Base-by-base conservation (phyloP, 2,797 vertebrate genomes). In the Catamblyrhynchus diadema region DNA sequence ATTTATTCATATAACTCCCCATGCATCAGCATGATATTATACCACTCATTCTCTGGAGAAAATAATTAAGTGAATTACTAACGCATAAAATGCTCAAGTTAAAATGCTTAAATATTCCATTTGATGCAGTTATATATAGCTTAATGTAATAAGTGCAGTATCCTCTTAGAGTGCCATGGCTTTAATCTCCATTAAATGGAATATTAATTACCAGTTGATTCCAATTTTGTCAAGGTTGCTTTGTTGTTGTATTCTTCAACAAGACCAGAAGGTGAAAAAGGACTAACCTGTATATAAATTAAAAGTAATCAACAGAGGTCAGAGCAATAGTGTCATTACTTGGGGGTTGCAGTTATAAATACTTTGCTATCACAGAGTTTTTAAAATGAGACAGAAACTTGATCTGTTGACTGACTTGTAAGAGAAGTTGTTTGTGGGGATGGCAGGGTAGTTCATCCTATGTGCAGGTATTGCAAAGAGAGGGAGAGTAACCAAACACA, bases 71-170 rank as follows among this genome's bases (percentile, higher is more conserved):
- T 84, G 96, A 96, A 96, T 96, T 80, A 64, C 95, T 94, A 97
- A 97, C 15, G 66, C 96, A 92, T 93, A 97, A 97, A 97, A 94
- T 79, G 93, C 94, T 95, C 85, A 48, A 91, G 93, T 93, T 96
- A 97, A 97, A 97, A 95, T 92, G 91, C 92, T 97, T 97, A 96
- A 94, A 92, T 96, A 97, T 97, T 97, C 97, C 92, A 96, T 97
- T 94, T 97, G 97, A 96, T 37, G 88, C 94, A 85, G 94, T 94
- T 94, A 94, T 95, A 94, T 96, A 92, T 96, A 96, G 95, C 50
- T 90, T 88, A 88, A 84, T 69, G 81, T 65, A 92, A 32, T 85
- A 97, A 93, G n/a, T 78, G 28, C 54, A 73, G 60, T 33, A 80
- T 86, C 61, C 39, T 91, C 57, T 74, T 62, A 50, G 82, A 93